Evolutionary conservation across 2,797 vertebrate species (phyloP), one percentile per base, ranked within the genome.

Genomic region (Takifugu rubripes): DNA sequence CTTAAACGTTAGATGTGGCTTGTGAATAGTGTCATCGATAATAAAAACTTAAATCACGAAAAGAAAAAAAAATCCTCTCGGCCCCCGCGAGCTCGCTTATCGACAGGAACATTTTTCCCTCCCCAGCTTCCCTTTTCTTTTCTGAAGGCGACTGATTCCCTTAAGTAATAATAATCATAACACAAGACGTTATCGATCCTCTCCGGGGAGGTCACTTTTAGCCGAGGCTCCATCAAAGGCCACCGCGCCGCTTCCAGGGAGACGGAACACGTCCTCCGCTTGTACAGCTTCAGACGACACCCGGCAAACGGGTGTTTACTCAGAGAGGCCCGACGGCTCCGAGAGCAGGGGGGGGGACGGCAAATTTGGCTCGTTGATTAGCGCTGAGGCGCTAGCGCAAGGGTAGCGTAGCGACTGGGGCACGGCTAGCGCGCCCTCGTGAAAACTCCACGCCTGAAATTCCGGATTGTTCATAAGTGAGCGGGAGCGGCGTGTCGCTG

Each of bases 171-270:
- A 72, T 61, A 57, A 72, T 70, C 56, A 72, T 59, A 70, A 64
- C 61, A 72, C 69, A 72, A 62, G 48, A 40, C 58, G 29, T 67
- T 75, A 78, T 78, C 74, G 78, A 81, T 74, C 65, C 15, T 2
- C 1, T 0, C 49, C 52, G 33, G 55, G 59, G 76, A 59, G 70
- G 60, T 75, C 49, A 68, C 52, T 65, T 69, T 67, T 29, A 57
- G 54, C 49, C 60, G 62, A 68, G 56, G 52, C 59, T 49, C 59
- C 16, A 21, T 71, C 60, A 43, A 57, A 61, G 56, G 62, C 62
- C 21, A 56, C 62, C 48, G 25, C 43, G 25, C 48, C 33, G 53
- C 61, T 49, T 57, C 0, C 0, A 64, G 56, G 40, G 29, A 60
- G 33, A 56, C 17, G 24, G 48, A 67, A 52, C 55, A 44, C 63